These are phyloP conservation scores for Ara ararauna DNA, from an alignment of 2,797 vertebrate species.

Conservation along the genomic window DNA sequence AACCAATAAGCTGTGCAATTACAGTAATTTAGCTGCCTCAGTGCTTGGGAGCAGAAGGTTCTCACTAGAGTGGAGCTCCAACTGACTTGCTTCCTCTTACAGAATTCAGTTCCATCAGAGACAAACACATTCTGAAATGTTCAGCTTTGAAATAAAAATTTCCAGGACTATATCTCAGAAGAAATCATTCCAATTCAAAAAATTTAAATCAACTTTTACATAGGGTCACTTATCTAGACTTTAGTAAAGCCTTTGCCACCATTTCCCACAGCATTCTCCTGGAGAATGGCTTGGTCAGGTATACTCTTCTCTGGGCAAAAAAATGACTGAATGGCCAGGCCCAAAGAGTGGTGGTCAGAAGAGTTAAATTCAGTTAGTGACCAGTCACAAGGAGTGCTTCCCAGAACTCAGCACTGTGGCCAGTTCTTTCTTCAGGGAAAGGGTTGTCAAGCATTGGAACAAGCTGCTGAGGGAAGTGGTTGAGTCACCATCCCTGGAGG, in stretches of 20 bases:
- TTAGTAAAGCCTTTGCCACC: neutral
- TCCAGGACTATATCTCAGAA: neutral
- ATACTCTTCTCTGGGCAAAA: neutral
- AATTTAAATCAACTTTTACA: neutral
- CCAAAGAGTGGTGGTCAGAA: neutral
- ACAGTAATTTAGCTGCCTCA: neutral
- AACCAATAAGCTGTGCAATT: neutral
- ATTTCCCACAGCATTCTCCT: neutral
- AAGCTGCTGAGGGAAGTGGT: neutral
- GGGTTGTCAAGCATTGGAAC: neutral
- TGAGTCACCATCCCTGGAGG: fast-evolving
- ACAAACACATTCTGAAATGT: neutral
- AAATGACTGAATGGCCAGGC: neutral
- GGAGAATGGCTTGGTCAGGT: neutral
- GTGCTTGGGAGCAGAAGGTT: neutral
- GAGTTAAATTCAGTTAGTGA: neutral
- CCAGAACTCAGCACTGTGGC: neutral
- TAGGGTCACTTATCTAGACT: neutral
- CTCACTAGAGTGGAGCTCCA: neutral
- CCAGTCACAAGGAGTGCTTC: neutral
- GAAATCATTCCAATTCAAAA: neutral
- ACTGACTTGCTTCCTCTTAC: neutral
- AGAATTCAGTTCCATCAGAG: neutral
- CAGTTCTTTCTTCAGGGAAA: neutral
- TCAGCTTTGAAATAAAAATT: neutral